phyloP scores from a whole-genome alignment of 2,113 vertebrate genomes.

The Setophaga petechia region DNA sequence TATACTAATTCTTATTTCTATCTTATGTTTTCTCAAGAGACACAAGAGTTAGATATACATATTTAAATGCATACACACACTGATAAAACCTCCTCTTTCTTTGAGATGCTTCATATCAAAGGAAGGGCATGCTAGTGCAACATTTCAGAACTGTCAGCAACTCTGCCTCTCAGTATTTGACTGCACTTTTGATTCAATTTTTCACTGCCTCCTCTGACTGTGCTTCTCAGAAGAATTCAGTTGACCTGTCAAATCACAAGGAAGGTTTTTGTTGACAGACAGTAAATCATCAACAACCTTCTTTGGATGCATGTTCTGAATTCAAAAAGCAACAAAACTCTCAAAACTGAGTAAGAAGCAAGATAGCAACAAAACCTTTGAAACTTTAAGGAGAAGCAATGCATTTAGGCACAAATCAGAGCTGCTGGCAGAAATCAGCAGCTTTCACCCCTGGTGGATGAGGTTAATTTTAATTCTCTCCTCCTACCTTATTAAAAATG shows the following conservation, averaged over 20 bases:
- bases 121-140: neutral
- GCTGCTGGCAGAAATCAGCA: neutral
- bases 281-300: neutral
- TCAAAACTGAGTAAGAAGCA: neutral
- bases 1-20: neutral
- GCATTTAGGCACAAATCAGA: neutral
- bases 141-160: neutral
- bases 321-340: neutral
- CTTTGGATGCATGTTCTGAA: neutral
- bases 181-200: neutral
- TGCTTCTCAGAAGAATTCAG: neutral
- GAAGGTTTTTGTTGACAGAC: neutral
- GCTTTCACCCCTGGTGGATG: neutral
- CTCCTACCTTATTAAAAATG: neutral
- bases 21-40: neutral
- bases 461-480: constrained; percentile 20
- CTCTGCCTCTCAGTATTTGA: neutral
- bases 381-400: neutral
- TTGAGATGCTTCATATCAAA: neutral
- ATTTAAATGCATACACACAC: neutral
- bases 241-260: neutral
- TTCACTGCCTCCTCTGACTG: neutral
- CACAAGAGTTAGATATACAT: neutral
- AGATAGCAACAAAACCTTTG: neutral
- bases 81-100: neutral